Conservation (phyloP, 2,888 invertebrate species). For the Pammene fasciana region DNA sequence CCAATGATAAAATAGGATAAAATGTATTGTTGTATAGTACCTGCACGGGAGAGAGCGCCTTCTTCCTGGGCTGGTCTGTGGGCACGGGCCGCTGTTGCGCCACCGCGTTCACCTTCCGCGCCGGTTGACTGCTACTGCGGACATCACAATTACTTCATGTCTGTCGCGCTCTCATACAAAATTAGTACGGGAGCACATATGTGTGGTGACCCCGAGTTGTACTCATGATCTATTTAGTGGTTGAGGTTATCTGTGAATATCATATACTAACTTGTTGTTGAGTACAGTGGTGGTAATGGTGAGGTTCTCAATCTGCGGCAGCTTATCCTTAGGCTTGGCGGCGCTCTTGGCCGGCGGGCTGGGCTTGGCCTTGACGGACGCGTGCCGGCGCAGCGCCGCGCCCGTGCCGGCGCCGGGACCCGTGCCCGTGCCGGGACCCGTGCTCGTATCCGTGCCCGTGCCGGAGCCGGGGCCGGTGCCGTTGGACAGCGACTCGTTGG, state of each 20-base stretch:
- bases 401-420: constrained; percentile 66
- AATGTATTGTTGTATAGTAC: no score
- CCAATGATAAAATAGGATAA: no score
- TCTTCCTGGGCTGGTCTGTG: constrained; percentile 65
- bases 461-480: no score
- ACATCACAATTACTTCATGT: no score
- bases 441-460: no score
- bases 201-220: no score
- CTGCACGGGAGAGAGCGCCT: constrained; percentile 46
- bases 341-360: constrained; percentile 12
- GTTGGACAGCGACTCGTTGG: no score
- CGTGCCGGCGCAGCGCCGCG: constrained; percentile 61
- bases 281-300: constrained; percentile 64
- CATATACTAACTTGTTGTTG: constrained; percentile 63
- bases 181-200: no score
- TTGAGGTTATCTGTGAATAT: no score
- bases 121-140: constrained; percentile 62
- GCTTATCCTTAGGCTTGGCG: constrained; percentile 59
- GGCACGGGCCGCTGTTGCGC: constrained; percentile 74
- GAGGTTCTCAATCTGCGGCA: constrained; percentile 71
- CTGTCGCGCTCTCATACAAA: no score
- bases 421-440: constrained; percentile 42
- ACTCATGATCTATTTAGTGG: no score
- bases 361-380: constrained; percentile 58
- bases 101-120: constrained; percentile 62